Conservation (phyloP, 1,140 invertebrate genomes). For the Magallana gigas region DNA sequence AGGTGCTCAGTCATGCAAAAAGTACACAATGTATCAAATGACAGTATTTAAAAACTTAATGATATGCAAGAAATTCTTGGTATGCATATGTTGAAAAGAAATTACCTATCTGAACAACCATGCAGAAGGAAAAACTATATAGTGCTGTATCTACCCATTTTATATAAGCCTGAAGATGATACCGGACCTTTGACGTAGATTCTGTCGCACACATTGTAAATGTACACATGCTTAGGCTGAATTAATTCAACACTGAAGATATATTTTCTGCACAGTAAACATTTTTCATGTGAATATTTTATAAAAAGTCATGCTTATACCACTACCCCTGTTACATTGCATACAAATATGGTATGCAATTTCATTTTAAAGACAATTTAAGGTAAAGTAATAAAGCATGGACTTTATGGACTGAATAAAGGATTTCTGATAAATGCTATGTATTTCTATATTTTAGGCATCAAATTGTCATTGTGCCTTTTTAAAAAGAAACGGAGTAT, state of each 20-base stretch:
- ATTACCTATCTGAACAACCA: neutral
- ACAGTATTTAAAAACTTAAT: neutral
- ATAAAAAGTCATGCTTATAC: neutral
- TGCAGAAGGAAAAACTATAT: neutral
- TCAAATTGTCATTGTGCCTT: too few relatives aligned
- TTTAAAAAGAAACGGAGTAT: too few relatives aligned
- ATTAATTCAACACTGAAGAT: too few relatives aligned
- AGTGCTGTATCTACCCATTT: neutral
- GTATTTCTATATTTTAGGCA: too few relatives aligned
- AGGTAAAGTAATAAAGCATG: too few relatives aligned
- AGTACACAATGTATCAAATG: neutral
- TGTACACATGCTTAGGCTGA: too few relatives aligned
- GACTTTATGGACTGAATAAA: too few relatives aligned
- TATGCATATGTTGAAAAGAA: slow-evolving; percentile 15
- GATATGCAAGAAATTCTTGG: slow-evolving; percentile 1
- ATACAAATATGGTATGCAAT: too few relatives aligned
- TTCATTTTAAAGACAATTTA: too few relatives aligned
- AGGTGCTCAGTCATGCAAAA: slow-evolving; percentile 1
- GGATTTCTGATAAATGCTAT: too few relatives aligned
- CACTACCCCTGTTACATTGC: too few relatives aligned
- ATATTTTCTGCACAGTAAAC: neutral
- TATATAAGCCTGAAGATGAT: neutral
- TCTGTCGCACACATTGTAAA: neutral
- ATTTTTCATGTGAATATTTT: neutral
- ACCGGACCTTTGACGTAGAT: neutral